Conservation (phyloP, 1,140 invertebrate species). For the Uloborus diversus region DNA sequence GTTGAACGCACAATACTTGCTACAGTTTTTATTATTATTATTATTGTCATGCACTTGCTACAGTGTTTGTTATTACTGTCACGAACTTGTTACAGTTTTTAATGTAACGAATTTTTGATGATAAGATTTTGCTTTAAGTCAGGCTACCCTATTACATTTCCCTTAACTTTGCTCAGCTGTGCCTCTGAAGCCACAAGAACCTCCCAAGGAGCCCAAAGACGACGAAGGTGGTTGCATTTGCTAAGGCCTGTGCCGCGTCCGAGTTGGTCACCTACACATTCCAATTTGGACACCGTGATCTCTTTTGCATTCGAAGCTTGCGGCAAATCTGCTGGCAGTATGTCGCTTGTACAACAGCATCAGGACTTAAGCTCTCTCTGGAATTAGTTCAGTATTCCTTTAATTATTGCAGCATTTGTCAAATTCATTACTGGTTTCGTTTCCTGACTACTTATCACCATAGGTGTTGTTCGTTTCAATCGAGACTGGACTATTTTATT, state of each 20-base stretch:
- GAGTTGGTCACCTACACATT: not conserved
- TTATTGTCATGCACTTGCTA: too few relatives aligned
- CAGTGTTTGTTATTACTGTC: too few relatives aligned
- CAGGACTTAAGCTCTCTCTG: constrained; percentile 2
- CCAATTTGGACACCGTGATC: constrained; percentile 4
- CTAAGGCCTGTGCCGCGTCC: constrained; percentile 45
- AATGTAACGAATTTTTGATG: too few relatives aligned
- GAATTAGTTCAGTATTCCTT: not conserved
- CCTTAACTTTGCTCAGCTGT: constrained; percentile 59
- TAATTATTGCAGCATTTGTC: not conserved
- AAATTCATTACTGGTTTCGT: too few relatives aligned
- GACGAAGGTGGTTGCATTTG: constrained; percentile 62
- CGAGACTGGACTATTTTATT: not conserved
- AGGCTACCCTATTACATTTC: too few relatives aligned
- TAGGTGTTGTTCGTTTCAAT: not conserved
- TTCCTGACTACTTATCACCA: not conserved
- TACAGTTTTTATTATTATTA: too few relatives aligned
- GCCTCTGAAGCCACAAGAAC: constrained; percentile 61
- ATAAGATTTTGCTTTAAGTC: too few relatives aligned
- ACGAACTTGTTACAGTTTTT: too few relatives aligned
- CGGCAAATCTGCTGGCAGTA: constrained; percentile 48
- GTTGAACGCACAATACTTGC: too few relatives aligned
- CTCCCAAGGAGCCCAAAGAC: constrained; percentile 60
- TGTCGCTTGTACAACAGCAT: constrained; percentile 34
- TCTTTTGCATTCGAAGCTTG: constrained; percentile 37